Evolutionary conservation across 1,140 invertebrate genomes (phyloP).

Genomic region (Chionoecetes opilio): DNA sequence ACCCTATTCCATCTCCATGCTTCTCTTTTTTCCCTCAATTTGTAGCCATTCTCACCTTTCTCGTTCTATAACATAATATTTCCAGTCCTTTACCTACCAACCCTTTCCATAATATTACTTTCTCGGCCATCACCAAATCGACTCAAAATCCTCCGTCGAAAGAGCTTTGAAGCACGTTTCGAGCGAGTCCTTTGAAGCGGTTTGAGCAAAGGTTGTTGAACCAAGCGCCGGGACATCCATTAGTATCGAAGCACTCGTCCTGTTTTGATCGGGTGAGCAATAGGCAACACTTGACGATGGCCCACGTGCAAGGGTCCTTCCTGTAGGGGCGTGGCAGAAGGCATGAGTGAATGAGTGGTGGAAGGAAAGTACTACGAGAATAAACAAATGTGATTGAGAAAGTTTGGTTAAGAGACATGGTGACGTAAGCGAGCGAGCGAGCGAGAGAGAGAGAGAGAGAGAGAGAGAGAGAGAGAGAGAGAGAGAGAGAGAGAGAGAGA

Average conservation of each 20-base stretch:
- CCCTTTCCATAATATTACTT: too few relatives aligned
- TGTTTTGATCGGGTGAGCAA: neutral
- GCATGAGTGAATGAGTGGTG: too few relatives aligned
- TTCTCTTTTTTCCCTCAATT: too few relatives aligned
- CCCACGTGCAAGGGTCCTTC: neutral
- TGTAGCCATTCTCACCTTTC: too few relatives aligned
- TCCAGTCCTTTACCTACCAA: too few relatives aligned
- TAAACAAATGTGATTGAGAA: too few relatives aligned
- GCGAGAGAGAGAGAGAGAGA: slow-evolving; percentile 46
- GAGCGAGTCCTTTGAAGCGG: neutral
- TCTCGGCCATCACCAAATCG: too few relatives aligned
- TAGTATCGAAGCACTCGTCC: neutral
- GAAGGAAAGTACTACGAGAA: too few relatives aligned
- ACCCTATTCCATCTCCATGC: too few relatives aligned
- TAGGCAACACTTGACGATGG: neutral
- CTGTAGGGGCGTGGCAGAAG: too few relatives aligned
- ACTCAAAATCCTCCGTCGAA: neutral
- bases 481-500: neutral
- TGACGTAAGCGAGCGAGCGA: neutral
- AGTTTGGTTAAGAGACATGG: too few relatives aligned
- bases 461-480: slow-evolving; percentile 40
- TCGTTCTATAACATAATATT: too few relatives aligned
- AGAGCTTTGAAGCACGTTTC: neutral
- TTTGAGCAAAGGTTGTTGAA: neutral
- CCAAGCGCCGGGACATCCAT: neutral